A percentile compares a stretch with the other conserved stretches of the same genome.
phyloP scores from a whole-genome alignment of 2,113 vertebrate genomes.

The Silurus glanis region DNA sequence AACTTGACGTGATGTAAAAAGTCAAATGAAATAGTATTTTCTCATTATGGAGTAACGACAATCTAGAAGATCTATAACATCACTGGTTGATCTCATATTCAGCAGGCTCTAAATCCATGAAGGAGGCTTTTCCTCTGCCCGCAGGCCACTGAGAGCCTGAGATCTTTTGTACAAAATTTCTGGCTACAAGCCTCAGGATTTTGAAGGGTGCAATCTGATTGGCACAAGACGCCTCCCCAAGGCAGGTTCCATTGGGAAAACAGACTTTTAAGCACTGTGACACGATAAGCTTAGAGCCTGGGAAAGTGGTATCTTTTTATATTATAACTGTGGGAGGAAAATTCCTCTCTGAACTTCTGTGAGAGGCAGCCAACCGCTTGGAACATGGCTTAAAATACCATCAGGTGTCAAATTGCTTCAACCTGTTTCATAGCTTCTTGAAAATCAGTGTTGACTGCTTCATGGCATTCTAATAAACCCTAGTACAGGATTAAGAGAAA shows the following conservation, averaged over 20 bases:
- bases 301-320: conserved; percentile 6
- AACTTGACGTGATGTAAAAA: background rate
- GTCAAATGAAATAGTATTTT: background rate
- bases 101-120: background rate
- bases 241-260: background rate
- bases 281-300: background rate
- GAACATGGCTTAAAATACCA: background rate
- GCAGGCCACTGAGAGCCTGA: background rate
- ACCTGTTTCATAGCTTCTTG: background rate
- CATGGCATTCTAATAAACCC: background rate
- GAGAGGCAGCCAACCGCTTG: background rate
- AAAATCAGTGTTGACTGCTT: background rate
- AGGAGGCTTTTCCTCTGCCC: background rate
- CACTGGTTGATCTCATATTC: background rate
- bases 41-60: background rate
- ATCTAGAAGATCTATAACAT: background rate
- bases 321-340: background rate
- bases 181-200: background rate
- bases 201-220: background rate
- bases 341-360: background rate
- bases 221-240: too few relatives aligned
- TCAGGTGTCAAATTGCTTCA: conserved; percentile 19
- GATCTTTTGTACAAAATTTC: background rate
- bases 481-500: background rate
- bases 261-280: background rate